Evolutionary conservation across 2,797 vertebrate species (phyloP), one percentile per base, ranked within the genome.

Genomic region (Typhlichthys eigenmanni): DNA sequence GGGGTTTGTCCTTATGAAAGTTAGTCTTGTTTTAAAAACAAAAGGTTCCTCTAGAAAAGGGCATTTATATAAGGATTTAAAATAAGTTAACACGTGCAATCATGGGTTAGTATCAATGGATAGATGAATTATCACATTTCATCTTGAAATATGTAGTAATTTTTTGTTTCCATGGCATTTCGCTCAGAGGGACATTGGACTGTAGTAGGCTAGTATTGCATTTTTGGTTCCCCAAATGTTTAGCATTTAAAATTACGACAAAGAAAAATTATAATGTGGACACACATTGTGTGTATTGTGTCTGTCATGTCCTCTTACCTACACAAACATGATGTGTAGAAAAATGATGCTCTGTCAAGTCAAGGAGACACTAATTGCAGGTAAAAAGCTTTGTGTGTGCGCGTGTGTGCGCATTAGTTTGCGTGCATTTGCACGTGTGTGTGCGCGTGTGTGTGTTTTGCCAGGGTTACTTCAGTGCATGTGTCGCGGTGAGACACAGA

Each of bases 81-180:
- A 8, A 38, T 5, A 8, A 38, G 1, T 38, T 38, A 38, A 38
- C 8, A 8, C 34, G 1, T 38, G 34, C 34, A 24, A 24, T 24
- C 5, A 38, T 38, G 34, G 2, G 8, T 38, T 38, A 38, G 34
- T 38, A 38, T 38, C 24, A 24, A 24, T 24, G 3, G 24, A 24
- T 24, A 24, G 24, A 24, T 24, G 24, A 24, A 24, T 24, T 24
- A 4, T 24, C 24, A 24, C 24, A 38, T 8, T 38, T 5, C 34
- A 38, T 38, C 34, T 38, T 45, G 49, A 62, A 76, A 60, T 62
- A 78, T 67, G 74, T 62, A 55, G 69, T 64, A 60, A 29, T 52
- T 60, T 0, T 19, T 66, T 51, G 76, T 82, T 85, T 70, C 77
- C 79, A 85, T 85, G 72, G 76, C 66, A 71, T 81, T 78, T 55